Base-by-base conservation (phyloP, 2,113 vertebrate species). In the Brachyistius frenatus region DNA sequence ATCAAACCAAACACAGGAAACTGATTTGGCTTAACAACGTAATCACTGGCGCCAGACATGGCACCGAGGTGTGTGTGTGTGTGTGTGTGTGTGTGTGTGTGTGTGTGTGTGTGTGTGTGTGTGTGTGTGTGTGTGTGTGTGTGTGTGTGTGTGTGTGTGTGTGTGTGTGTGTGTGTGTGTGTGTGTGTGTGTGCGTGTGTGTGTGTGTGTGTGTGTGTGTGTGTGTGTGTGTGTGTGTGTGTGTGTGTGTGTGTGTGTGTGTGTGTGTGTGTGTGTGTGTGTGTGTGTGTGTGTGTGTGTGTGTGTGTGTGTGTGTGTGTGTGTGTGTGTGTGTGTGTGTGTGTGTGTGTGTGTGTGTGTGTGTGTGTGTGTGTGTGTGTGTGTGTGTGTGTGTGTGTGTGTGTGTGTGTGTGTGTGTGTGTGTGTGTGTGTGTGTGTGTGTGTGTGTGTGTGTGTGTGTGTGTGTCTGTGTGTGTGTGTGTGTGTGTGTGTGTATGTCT, bases 1-100 rank as follows among this genome's bases (percentile, higher is more conserved):
- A 93, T 93, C 92, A 93, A 92, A 86, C 88, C 84, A 91, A 93
- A 93, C 90, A 89, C 91, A 91, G 92, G 92, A 93, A 93, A 80
- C 87, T 92, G 86, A 91, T 91, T 93, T 90, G 86, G 89, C 75
- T 84, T 86, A 93, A 93, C 88, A 91, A 87, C 87, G 72, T 90
- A 93, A 93, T 93, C 82, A 91, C 90, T 92, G 92, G 92, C 92
- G 92, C 92, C 92, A 93, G 91, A 79, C 92, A 10, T 87, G 80
- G 85, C 82, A 92, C 70, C 36, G 36, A 80, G 79, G 76, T n/a
- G n/a, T n/a, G n/a, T n/a, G n/a, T n/a, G n/a, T n/a, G n/a, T n/a
- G n/a, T n/a, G n/a, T n/a, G n/a, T n/a, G n/a, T n/a, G n/a, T n/a
- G n/a, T n/a, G n/a, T n/a, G 86, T 66, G 57, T 73, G 53, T 56